Conservation (phyloP, 2,888 invertebrate genomes). For the Tyria jacobaeae region DNA sequence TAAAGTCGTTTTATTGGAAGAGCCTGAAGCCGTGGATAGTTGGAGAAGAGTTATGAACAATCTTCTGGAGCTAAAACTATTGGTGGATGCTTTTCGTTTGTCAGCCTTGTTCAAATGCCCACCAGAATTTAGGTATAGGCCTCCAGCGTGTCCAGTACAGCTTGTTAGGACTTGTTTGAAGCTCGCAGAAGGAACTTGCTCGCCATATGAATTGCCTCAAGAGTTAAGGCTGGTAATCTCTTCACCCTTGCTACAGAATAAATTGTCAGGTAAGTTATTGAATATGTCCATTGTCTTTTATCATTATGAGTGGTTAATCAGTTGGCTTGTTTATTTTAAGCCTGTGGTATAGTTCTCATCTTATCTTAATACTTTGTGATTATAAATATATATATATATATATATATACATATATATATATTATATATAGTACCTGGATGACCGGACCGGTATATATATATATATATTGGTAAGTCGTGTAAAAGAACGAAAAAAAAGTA, state of each 20-base stretch:
- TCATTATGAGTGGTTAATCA: neutral
- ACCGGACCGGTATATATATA: too few species aligned
- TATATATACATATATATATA: too few species aligned
- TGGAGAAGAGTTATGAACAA: constrained; percentile 83
- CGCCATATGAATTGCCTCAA: constrained; percentile 88
- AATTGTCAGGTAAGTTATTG: constrained; percentile 68
- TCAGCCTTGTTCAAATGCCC: constrained; percentile 84
- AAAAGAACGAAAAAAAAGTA: too few species aligned
- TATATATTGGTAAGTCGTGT: too few species aligned
- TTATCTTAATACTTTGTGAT: too few species aligned
- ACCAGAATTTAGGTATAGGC: constrained; percentile 69
- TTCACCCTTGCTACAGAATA: constrained; percentile 71
- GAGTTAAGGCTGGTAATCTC: constrained; percentile 88
- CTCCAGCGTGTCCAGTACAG: constrained; percentile 81
- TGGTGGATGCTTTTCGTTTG: constrained; percentile 88
- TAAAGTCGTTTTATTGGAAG: constrained; percentile 70
- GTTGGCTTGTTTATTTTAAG: too few species aligned
- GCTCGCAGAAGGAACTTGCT: constrained; percentile 88
- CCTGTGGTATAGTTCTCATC: too few species aligned
- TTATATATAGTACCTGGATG: too few species aligned
- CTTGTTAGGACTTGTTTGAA: constrained; percentile 88
- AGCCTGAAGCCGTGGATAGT: constrained; percentile 71
- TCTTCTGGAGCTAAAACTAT: constrained; percentile 85
- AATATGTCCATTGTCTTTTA: neutral
- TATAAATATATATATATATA: too few species aligned